Base-by-base conservation (phyloP, 2,113 vertebrate genomes). In the Bucco capensis region DNA sequence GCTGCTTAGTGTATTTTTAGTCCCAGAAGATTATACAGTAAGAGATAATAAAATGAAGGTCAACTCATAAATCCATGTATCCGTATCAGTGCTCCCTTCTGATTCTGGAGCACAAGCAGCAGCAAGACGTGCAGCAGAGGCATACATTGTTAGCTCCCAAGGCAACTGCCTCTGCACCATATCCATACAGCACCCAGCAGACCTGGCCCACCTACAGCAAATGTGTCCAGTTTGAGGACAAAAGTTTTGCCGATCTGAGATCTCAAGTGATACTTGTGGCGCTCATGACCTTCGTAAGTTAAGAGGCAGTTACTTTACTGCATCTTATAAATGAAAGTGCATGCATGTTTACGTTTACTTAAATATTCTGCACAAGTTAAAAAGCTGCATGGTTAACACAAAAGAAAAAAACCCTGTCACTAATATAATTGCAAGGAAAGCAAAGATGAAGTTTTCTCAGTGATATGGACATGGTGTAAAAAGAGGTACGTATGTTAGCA, bases 1-100 rank as follows among this genome's bases (percentile, higher is more conserved):
- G 54, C 49, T 78, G 30, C 66, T 4, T 10, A 25, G 61, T 56
- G 61, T 78, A 88, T 69, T 94, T 91, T 92, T 78, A 94, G 76
- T 86, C 83, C 57, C 61, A 49, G 44, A 83, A 73, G 57, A 83
- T 37, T 75, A 65, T 12, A 78, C 46, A 76, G 51, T 2, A 42
- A 5, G 30, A 87, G 80, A 84, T 12, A 51, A 33, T 64, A 86
- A 92, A 95, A 81, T 86, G 88, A 92, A 95, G 90, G 90, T 90
- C 93, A 94, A 40, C 61, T 64, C 85, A 77, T 67, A 91, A 83
- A 86, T 46, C 69, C 53, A 12, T 5, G 3, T 80, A 85, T 82
- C 82, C 7, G 0, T 61, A 70, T 18, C 62, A 89, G 71, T 0
- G 8, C 71, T 89, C 78, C 3, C 61, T 22, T n/a, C n/a, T n/a